Percentiles rank a stretch among this genome's conserved stretches.
Conservation (phyloP, 2,797 vertebrate species). For the Moxostoma hubbsi region DNA sequence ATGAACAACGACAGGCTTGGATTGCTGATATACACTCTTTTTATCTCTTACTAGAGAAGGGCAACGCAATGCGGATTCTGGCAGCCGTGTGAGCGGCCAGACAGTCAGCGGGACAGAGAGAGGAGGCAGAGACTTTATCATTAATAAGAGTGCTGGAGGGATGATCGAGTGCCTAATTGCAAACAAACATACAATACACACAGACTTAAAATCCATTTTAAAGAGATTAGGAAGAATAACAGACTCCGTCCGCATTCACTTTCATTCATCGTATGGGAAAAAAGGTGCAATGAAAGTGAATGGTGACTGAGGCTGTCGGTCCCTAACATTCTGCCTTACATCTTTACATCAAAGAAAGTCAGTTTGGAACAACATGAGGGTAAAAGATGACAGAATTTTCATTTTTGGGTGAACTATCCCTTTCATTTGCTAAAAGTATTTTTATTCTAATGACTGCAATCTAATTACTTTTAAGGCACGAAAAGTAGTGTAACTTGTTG, state of each 20-base stretch:
- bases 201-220: slow-evolving; percentile 12
- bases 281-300: no score
- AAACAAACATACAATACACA: slow-evolving; percentile 27
- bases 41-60: slow-evolving; percentile 74
- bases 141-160: slow-evolving; percentile 24
- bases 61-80: slow-evolving; percentile 85
- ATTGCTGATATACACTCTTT: slow-evolving; percentile 83
- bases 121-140: slow-evolving; percentile 41
- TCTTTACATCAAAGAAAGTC: no score
- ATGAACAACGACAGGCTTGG: slow-evolving; percentile 73
- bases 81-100: slow-evolving; percentile 81
- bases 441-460: no score
- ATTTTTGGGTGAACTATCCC: no score
- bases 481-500: no score
- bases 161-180: slow-evolving; percentile 23
- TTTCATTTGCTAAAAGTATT: no score
- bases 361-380: no score
- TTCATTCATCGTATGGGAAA: no score
- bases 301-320: no score
- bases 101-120: slow-evolving; percentile 72
- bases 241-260: no score
- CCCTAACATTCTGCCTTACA: background rate
- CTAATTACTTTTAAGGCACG: no score
- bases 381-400: no score
- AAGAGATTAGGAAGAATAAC: background rate